Percentiles rank a stretch among this genome's conserved stretches.
Evolutionary conservation across 2,888 invertebrate species (phyloP).

Genomic region (Apomyelois bistriatella): DNA sequence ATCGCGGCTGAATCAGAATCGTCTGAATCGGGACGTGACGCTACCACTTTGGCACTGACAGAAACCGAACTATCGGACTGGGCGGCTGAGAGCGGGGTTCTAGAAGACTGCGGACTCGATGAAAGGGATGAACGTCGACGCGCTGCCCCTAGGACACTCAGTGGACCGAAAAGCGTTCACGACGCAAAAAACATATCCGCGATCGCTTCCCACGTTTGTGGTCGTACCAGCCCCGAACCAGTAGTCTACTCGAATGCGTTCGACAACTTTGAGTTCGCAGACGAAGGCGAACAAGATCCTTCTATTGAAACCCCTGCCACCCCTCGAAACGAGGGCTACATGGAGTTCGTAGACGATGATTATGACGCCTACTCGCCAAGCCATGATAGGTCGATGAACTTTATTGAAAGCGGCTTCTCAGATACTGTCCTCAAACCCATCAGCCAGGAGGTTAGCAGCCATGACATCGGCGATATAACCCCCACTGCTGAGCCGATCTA

Average conservation of each 20-base stretch:
- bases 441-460: constrained; percentile 27
- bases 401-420: constrained; percentile 72
- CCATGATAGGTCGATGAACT: constrained; percentile 76
- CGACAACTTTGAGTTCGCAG: constrained; percentile 92
- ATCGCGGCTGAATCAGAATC: constrained; percentile 67
- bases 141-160: constrained; percentile 52
- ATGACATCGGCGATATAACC: neutral
- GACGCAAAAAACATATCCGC: constrained; percentile 64
- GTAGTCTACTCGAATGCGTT: constrained; percentile 78
- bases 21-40: constrained; percentile 86
- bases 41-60: constrained; percentile 86
- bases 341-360: constrained; percentile 71
- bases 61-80: constrained; percentile 95
- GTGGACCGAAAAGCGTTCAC: constrained; percentile 58
- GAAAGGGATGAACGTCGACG: constrained; percentile 55
- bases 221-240: constrained; percentile 52
- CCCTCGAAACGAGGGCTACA: constrained; percentile 60
- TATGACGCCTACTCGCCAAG: constrained; percentile 56
- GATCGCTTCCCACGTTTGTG: constrained; percentile 65
- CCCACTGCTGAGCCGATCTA: neutral
- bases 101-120: constrained; percentile 84
- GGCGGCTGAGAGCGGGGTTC: constrained; percentile 89
- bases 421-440: constrained; percentile 58
- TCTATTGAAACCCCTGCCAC: constrained; percentile 78
- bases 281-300: constrained; percentile 91